Evolutionary conservation across 2,113 vertebrate genomes (phyloP).

Genomic region (Synodontis membranacea): DNA sequence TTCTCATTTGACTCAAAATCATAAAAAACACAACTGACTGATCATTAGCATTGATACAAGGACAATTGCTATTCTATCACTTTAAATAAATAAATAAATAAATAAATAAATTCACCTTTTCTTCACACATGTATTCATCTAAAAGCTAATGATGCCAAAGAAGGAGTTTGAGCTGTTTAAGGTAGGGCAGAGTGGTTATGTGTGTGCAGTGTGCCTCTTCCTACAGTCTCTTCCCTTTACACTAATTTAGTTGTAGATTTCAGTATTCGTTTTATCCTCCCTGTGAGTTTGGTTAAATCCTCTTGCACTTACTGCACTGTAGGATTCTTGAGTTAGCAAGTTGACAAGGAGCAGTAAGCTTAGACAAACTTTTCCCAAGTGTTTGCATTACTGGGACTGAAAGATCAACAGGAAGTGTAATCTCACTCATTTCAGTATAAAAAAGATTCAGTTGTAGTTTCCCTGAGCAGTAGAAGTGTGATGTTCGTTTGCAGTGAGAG

Average conservation of each 20-base stretch:
- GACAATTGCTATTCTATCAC: neutral
- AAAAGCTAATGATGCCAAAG: conserved; percentile 98
- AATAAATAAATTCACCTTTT: conserved; percentile 3
- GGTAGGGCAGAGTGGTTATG: conserved; percentile 74
- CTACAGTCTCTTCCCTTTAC: neutral
- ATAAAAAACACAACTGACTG: neutral
- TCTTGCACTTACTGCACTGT: neutral
- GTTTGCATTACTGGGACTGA: neutral
- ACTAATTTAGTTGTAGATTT: neutral
- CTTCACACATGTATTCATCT: conserved; percentile 35
- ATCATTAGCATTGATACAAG: neutral
- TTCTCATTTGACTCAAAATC: neutral
- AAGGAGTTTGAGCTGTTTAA: conserved; percentile 99
- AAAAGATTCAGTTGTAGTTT: neutral
- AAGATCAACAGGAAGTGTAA: neutral
- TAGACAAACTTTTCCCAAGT: neutral
- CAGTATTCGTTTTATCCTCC: neutral
- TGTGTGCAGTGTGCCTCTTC: conserved; percentile 21
- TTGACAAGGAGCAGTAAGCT: neutral
- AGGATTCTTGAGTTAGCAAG: neutral
- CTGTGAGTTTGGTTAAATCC: neutral
- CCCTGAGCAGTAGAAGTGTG: neutral
- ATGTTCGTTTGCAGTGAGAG: conserved; percentile 3
- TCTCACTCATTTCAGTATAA: neutral
- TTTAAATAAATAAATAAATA: too few relatives aligned